Evolutionary conservation across 2,797 vertebrate genomes (phyloP).

Genomic region (Cercopithecus hamlyni): DNA sequence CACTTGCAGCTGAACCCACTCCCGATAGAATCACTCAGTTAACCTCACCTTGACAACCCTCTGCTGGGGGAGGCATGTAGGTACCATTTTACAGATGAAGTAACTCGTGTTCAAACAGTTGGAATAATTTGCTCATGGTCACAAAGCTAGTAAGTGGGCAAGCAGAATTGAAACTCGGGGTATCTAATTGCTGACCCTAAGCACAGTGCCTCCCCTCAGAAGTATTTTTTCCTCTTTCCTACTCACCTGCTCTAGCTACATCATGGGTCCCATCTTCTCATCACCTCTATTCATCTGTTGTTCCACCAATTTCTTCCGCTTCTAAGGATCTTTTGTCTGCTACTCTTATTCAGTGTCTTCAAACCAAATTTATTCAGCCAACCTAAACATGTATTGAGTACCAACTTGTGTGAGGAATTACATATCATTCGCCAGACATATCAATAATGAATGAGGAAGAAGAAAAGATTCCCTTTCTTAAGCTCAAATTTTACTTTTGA

Average conservation of each 20-base stretch:
- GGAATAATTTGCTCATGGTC: not conserved
- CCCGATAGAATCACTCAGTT: not conserved
- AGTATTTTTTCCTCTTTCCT: not conserved
- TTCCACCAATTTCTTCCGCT: not conserved
- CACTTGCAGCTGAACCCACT: not conserved
- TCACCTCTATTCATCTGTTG: not conserved
- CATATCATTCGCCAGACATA: not conserved
- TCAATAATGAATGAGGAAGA: not conserved
- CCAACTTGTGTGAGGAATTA: not conserved
- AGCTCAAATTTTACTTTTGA: not conserved
- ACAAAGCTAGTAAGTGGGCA: not conserved
- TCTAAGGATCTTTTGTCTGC: not conserved
- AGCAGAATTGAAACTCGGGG: not conserved
- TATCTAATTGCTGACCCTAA: not conserved
- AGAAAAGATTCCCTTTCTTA: not conserved
- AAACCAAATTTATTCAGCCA: not conserved
- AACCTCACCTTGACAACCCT: not conserved
- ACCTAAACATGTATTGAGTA: not conserved
- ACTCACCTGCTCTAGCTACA: rapidly evolving
- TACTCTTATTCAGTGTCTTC: not conserved
- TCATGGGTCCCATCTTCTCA: not conserved
- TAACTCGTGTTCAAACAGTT: not conserved
- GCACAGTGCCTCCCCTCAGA: not conserved
- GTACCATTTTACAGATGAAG: not conserved
- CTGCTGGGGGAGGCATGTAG: not conserved